Evolutionary conservation across 1,140 invertebrate genomes (phyloP), one percentile per base, ranked within the genome.

Genomic region (Temnothorax nylanderi): DNA sequence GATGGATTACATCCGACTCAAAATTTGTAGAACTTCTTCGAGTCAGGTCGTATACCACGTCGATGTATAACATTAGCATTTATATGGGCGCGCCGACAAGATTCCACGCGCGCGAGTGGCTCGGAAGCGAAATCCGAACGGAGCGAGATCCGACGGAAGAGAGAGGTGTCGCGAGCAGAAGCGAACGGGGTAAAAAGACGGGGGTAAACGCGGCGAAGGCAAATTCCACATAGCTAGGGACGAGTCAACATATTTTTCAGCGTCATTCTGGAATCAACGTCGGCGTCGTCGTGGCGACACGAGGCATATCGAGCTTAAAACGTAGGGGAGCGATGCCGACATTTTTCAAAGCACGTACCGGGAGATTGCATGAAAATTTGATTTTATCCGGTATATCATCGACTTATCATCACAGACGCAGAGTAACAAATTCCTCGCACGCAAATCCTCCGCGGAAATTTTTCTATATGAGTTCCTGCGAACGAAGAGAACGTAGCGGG

Each of bases 151-250:
- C 76, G 84, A 82, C 71, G 87, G 86, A 74, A 76, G 80, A 85
- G 87, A 82, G 89, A 89, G 81, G 81, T 81, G 88, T 90, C 85
- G 87, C 51, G 78, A 86, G 81, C 87, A 86, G 89, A 91, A 81
- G 75, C 71, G 64, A 74, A 65, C 56, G 5, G 58, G 11, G 67
- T 49, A 87, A 89, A 85, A 87, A 77, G 78, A 72, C 37, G 47
- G 34, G 64, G 78, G 26, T 49, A 65, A 56, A 80, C 5, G 60
- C 56, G 75, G 7, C 54, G 51, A 51, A 34, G 62, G 76, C 74
- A 44, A 78, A 78, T 89, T 76, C 37, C 37, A 11, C 77, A 64
- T 21, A 69, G 62, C 58, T 41, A 1, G n/a, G 8, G 13, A 41
- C 47, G n/a, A 51, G 64, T 69, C 88, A 74, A 77, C 54, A 88